Evolutionary conservation across 2,113 vertebrate genomes (phyloP).

Genomic region (Stegastes partitus): DNA sequence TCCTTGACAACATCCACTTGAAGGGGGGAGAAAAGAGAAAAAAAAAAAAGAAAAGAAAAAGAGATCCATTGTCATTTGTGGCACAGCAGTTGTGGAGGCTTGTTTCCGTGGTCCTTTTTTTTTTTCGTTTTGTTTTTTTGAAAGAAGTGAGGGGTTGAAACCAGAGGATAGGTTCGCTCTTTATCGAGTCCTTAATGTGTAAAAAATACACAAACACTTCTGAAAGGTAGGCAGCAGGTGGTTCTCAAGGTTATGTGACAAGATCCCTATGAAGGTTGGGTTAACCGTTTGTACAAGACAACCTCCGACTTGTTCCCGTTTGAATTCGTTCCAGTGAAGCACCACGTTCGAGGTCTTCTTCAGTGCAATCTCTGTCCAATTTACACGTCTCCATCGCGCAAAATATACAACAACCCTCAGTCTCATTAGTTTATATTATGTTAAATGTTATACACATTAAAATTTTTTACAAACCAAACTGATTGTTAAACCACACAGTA

Average conservation of each 20-base stretch:
- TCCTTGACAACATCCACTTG: slow-evolving; percentile 75
- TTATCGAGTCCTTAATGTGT: slow-evolving; percentile 61
- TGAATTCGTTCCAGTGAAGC: slow-evolving; percentile 38
- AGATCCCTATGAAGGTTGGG: slow-evolving; percentile 67
- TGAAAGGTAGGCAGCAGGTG: slow-evolving; percentile 84
- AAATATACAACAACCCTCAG: slow-evolving; percentile 74
- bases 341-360: slow-evolving; percentile 45
- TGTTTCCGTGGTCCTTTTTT: slow-evolving; percentile 64
- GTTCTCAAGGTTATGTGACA: slow-evolving; percentile 77
- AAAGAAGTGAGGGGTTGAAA: slow-evolving; percentile 58
- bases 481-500: slow-evolving; percentile 78
- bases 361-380: slow-evolving; percentile 71
- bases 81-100: slow-evolving; percentile 76
- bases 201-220: slow-evolving; percentile 76
- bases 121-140: slow-evolving; percentile 7
- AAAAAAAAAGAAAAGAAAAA: no score
- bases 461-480: slow-evolving; percentile 82
- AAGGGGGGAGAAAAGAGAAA: neutral
- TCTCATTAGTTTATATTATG: slow-evolving; percentile 75
- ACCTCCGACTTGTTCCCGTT: slow-evolving; percentile 27
- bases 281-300: slow-evolving; percentile 67
- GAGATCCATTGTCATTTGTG: slow-evolving; percentile 59
- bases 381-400: slow-evolving; percentile 52
- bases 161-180: slow-evolving; percentile 38
- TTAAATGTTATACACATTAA: slow-evolving; percentile 82